Evolutionary conservation across 2,113 vertebrate species (phyloP).

Genomic region (Crotalus viridis): DNA sequence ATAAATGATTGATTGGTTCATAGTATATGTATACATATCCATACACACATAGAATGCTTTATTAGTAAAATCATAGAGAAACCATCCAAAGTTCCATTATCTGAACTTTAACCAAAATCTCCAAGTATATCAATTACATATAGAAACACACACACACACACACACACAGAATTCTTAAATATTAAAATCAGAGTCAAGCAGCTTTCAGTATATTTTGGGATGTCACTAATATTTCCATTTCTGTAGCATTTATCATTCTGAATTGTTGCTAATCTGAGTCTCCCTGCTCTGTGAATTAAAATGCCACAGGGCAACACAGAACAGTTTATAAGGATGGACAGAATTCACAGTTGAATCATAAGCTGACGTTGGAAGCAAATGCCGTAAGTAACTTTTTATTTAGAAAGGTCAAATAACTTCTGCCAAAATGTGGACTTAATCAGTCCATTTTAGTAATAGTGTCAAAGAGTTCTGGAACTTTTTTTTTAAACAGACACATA

Average conservation of each 20-base stretch:
- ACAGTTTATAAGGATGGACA: neutral
- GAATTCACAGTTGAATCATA: neutral
- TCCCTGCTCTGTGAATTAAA: neutral
- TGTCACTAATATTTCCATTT: neutral
- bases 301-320: too few species aligned
- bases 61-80: neutral
- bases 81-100: neutral
- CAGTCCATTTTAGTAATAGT: fast-evolving
- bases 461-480: constrained; percentile 5
- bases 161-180: constrained; percentile 30
- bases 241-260: neutral
- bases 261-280: neutral
- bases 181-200: constrained; percentile 16
- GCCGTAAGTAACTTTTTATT: fast-evolving
- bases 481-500: neutral
- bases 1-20: neutral
- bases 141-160: neutral
- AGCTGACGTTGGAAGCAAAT: neutral
- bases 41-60: neutral
- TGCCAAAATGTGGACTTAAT: neutral
- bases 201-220: fast-evolving
- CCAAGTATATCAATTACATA: constrained; percentile 5
- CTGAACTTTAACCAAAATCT: constrained; percentile 44
- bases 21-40: neutral
- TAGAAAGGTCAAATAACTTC: fast-evolving